Evolutionary conservation across 2,113 vertebrate species (phyloP).

Genomic region (Gambusia holbrooki): DNA sequence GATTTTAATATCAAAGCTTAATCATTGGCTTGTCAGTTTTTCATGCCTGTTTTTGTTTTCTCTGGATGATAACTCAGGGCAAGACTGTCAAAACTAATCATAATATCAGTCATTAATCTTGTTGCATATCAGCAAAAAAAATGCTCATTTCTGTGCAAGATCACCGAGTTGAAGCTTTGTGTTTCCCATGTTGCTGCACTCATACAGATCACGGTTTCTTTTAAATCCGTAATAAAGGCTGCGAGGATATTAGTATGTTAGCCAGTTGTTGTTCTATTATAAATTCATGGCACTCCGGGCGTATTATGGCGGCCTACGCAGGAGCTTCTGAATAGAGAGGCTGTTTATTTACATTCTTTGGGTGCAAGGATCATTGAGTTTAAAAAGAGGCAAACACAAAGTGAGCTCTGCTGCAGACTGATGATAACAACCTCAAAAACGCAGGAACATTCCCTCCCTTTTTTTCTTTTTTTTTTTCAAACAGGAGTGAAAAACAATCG

Average conservation of each 20-base stretch:
- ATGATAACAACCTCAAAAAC: conserved; percentile 50
- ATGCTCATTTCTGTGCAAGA: background rate
- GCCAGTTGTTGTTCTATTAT: conserved; percentile 49
- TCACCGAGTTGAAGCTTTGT: background rate
- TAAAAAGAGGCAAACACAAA: conserved; percentile 34
- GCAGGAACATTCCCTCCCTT: background rate
- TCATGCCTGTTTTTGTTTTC: background rate
- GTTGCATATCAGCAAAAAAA: background rate
- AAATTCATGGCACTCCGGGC: conserved; percentile 42
- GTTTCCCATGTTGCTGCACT: background rate
- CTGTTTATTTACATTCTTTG: conserved; percentile 16
- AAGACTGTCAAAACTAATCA: background rate
- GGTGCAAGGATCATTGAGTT: conserved; percentile 41
- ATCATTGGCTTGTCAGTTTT: background rate
- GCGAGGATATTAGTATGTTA: conserved; percentile 32
- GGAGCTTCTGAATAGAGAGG: conserved; percentile 33
- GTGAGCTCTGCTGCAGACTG: conserved; percentile 41
- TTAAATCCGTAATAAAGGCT: conserved; percentile 32
- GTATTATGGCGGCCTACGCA: conserved; percentile 56
- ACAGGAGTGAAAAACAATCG: conserved; percentile 12
- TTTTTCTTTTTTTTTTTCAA: background rate
- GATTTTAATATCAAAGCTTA: conserved; percentile 1
- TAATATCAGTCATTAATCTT: background rate
- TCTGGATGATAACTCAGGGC: background rate
- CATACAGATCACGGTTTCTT: background rate